Base-by-base conservation (phyloP, 1,140 invertebrate genomes). In the Melanaphis sacchari region DNA sequence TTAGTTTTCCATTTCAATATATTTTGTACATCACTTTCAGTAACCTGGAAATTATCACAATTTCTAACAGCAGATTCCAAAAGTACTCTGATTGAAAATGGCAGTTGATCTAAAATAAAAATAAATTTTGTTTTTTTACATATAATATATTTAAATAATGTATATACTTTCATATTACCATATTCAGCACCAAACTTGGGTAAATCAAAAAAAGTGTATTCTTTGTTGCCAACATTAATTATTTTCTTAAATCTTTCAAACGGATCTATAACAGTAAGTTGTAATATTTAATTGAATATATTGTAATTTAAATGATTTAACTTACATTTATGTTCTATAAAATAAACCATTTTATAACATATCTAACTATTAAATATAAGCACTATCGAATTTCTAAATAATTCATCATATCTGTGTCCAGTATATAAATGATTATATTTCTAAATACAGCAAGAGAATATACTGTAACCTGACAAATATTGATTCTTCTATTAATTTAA, bases 51-150 rank as follows among this genome's bases (percentile, higher is more conserved):
- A 94, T 98, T 97, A 96, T 99, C 99, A 95, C 99, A 99, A 96
- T 99, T 99, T 93, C 99, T 96, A 1, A 99, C 97, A 52, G 98
- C 98, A 18, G 99, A 99, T 96, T 99, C 99, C 94, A 99, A 95
- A 2, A 99, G 96, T 18, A 99, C 97, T 95, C 98, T 96, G 91
- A 99, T 98, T 9, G 98, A 99, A 95, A 97, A 99, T 1, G 99
- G 99, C n/a, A 99, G 96, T 94, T 96, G 96, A 93, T 96, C 97
- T 97, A 94, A 24, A 96, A 96, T 49, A 93, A 46, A 49, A 87
- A 59, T 43, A 1, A 41, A n/a, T 18, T 76, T n/a, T n/a, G n/a
- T 18, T 46, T 93, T 52, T 3, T 54, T 21, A 84, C 40, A 54
- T 84, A 81, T 81, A 26, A 31, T 88, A 38, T 81, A 52, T 31